Base-by-base conservation (phyloP, 2,113 vertebrate genomes). In the Apeltes quadracus region DNA sequence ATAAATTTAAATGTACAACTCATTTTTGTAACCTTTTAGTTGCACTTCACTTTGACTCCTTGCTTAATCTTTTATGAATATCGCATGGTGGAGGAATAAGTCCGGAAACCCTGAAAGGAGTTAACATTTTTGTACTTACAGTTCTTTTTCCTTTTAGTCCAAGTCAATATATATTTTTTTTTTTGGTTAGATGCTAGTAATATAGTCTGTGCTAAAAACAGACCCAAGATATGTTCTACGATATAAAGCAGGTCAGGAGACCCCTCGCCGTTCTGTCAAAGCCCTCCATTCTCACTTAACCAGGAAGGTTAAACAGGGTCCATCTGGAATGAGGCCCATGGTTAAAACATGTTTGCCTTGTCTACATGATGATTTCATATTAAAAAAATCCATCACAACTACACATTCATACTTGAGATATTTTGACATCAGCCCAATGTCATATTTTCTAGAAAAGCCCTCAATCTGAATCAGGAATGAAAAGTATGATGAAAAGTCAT, bases 361-460 rank as follows among this genome's bases (percentile, higher is more conserved):
- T 58, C 53, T 6, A 29, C 1, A 2, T 32, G 0, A 48, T 44
- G 9, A 51, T 79, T 55, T 25, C 0, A 57, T 32, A 57, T 18
- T 22, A 7, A 32, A 6, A 22, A 3, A 8, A 12, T 16, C 3
- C 29, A 1, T 20, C 43, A 25, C 15, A 23, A 53, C 8, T 51
- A 55, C 34, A 44, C 29, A 50, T 32, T 23, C 6, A 64, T 13
- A 1, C 6, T n/a, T 69, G 38, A 29, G 61, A 27, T 43, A n/a
- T 69, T 64, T 2, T 38, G 43, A 73, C 18, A 15, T 20, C 1
- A 62, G 44, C 41, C 41, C 36, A 29, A 11, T 72, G 68, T 58
- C 12, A 50, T 32, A 39, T 7, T 44, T 61, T 63, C 44, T 51
- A 67, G 10, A 57, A 25, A 63, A 58, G 7, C 22, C 34, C 23